A percentile compares a stretch with the other conserved stretches of the same genome.
phyloP scores from a whole-genome alignment of 2,888 invertebrate species.

The Rhagophthalmus giganteus region DNA sequence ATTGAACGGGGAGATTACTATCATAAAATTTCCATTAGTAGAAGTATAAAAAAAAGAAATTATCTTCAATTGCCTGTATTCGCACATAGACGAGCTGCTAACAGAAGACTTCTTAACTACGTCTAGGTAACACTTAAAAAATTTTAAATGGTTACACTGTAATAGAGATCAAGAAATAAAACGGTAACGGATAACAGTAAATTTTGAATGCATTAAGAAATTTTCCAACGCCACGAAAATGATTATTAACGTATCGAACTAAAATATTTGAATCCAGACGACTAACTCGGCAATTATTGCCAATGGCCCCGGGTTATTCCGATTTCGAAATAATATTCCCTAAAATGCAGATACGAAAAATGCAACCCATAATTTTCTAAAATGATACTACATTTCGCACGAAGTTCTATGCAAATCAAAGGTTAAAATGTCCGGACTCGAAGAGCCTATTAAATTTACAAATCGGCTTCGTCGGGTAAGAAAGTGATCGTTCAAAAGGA shows the following conservation, averaged over 20 bases:
- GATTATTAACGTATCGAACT: constrained; percentile 13
- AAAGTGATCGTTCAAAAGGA: constrained; percentile 7
- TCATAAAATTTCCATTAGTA: constrained; percentile 27
- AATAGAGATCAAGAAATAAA: too few relatives aligned
- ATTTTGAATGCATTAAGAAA: too few relatives aligned
- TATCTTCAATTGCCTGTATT: too few relatives aligned
- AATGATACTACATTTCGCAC: constrained; percentile 24
- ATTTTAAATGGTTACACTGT: too few relatives aligned
- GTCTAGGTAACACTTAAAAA: too few relatives aligned
- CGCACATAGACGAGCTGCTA: too few relatives aligned
- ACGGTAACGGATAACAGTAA: too few relatives aligned
- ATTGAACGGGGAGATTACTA: constrained; percentile 16
- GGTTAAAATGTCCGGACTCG: constrained; percentile 16
- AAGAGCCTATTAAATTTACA: constrained; percentile 7
- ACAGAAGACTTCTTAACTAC: too few relatives aligned
- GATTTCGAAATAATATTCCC: constrained; percentile 21
- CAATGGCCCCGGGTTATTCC: constrained; percentile 9
- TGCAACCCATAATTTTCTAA: constrained; percentile 16
- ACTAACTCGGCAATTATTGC: constrained; percentile 14
- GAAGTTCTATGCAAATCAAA: constrained; percentile 20
- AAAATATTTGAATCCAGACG: constrained; percentile 20
- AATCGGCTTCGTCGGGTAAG: constrained; percentile 11
- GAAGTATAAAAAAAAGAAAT: constrained; percentile 10
- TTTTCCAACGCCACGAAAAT: too few relatives aligned
- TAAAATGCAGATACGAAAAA: constrained; percentile 19